A percentile compares a stretch with the other conserved stretches of the same genome.
phyloP scores from a whole-genome alignment of 2,113 vertebrate genomes.

The Gymnogyps californianus region DNA sequence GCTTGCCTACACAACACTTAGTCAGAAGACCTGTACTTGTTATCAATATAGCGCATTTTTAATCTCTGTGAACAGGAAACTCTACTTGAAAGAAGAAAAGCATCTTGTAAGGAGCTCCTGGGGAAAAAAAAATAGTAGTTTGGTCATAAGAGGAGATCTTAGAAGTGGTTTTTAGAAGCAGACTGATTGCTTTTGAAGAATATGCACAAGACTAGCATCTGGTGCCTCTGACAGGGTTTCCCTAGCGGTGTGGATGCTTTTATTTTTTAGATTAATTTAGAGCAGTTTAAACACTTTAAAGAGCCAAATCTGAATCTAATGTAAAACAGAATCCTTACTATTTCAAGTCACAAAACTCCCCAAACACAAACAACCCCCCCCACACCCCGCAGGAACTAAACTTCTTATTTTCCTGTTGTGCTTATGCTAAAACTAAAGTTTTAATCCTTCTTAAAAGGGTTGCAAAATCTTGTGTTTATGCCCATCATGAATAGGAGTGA shows the following conservation, averaged over 20 bases:
- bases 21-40: background rate
- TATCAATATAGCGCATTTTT: background rate
- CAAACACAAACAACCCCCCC: background rate
- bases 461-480: background rate
- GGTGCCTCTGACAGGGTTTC: background rate
- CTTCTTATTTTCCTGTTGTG: background rate
- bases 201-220: background rate
- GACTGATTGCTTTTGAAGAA: background rate
- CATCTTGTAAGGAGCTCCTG: background rate
- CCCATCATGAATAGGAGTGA: background rate
- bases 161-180: background rate
- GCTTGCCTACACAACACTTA: background rate
- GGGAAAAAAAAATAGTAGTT: background rate
- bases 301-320: background rate
- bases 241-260: background rate
- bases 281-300: background rate
- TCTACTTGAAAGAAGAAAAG: background rate
- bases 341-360: background rate
- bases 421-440: background rate
- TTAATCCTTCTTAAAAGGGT: background rate
- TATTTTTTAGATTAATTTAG: background rate
- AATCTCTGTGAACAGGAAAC: background rate
- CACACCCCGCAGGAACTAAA: fast-evolving
- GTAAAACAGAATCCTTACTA: background rate
- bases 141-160: background rate